A percentile compares a stretch with the other conserved stretches of the same genome.
Conservation (phyloP, 2,797 vertebrate species). For the Sebastes itinus region DNA sequence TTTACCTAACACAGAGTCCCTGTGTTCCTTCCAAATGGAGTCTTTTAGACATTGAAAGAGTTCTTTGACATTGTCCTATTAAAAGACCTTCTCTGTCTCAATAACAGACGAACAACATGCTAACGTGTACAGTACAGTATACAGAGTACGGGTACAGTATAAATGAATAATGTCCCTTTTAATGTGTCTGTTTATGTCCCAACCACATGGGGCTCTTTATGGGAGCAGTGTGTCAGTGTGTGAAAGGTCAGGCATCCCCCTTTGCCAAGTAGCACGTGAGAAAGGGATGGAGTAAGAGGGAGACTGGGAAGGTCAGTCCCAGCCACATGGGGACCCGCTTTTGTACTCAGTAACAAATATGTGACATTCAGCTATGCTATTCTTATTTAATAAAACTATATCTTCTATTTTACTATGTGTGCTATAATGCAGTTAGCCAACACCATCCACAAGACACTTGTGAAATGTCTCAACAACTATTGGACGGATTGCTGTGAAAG, state of each 20-base stretch:
- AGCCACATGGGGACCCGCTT: not conserved
- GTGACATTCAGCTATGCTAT: not conserved
- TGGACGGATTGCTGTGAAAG: not conserved
- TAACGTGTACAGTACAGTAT: no score
- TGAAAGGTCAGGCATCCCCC: conserved; percentile 63
- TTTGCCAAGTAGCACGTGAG: not conserved
- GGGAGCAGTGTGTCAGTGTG: conserved; percentile 65
- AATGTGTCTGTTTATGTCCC: conserved; percentile 19
- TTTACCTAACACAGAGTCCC: not conserved
- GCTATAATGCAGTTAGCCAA: not conserved
- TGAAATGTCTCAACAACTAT: not conserved
- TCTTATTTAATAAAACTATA: not conserved
- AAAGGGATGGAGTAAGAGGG: not conserved
- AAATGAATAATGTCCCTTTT: not conserved
- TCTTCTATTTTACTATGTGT: not conserved
- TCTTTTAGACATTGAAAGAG: not conserved
- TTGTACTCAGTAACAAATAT: not conserved
- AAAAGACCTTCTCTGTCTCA: not conserved
- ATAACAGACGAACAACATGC: not conserved
- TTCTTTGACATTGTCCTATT: not conserved
- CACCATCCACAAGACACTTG: not conserved
- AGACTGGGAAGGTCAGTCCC: conserved; percentile 35
- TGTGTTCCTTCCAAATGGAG: not conserved
- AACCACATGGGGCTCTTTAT: conserved; percentile 26
- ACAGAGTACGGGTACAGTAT: not conserved